Percentiles rank a stretch among this genome's conserved stretches.
Evolutionary conservation across 2,113 vertebrate genomes (phyloP).

Genomic region (Scomber scombrus): DNA sequence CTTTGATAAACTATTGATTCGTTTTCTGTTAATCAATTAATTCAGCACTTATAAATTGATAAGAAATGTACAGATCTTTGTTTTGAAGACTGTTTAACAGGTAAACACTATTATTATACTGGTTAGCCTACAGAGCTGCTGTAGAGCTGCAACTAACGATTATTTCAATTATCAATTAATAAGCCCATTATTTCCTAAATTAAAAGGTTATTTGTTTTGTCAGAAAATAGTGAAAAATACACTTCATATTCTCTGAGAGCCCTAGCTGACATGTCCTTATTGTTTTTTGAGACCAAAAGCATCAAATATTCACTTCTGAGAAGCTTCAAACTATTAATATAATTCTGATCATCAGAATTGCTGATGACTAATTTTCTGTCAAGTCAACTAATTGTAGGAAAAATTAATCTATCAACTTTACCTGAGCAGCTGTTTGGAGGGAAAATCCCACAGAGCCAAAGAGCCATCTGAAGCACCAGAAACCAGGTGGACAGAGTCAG

Average conservation of each 20-base stretch:
- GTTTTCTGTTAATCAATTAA: too few species aligned
- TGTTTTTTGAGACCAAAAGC: too few species aligned
- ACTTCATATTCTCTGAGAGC: too few species aligned
- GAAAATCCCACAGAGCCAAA: slow-evolving; percentile 90
- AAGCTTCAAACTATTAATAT: background rate
- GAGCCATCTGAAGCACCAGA: slow-evolving; percentile 93
- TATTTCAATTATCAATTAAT: too few species aligned
- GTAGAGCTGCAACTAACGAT: background rate
- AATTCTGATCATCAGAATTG: background rate
- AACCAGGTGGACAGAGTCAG: slow-evolving; percentile 80
- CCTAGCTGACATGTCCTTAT: too few species aligned
- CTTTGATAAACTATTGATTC: too few species aligned
- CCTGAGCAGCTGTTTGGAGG: slow-evolving; percentile 84
- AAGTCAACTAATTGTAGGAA: background rate
- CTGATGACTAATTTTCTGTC: background rate
- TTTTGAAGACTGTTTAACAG: too few species aligned
- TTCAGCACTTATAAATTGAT: too few species aligned
- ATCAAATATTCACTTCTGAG: background rate
- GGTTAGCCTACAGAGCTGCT: background rate
- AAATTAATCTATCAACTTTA: slow-evolving; percentile 55
- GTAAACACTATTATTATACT: background rate
- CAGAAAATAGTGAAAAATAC: too few species aligned
- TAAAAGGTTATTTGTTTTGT: too few species aligned
- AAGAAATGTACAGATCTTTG: too few species aligned
- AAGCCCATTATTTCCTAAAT: too few species aligned